Evolutionary conservation across 2,113 vertebrate genomes (phyloP).

Genomic region (Sminthopsis crassicaudata): DNA sequence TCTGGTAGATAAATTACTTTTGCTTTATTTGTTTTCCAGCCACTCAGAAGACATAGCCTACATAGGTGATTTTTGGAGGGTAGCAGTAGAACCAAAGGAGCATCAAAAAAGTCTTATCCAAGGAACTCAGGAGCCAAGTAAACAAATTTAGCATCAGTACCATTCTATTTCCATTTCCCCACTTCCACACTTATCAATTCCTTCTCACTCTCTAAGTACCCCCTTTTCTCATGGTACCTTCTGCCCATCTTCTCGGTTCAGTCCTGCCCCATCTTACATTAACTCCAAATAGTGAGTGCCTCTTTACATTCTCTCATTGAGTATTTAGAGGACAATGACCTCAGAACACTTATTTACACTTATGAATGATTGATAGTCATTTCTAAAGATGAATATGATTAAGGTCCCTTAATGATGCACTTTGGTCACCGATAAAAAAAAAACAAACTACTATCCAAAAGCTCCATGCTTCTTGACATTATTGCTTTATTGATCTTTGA

Average conservation of each 20-base stretch:
- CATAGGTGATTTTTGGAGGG: neutral
- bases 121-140: neutral
- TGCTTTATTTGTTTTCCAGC: neutral
- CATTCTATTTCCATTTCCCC: neutral
- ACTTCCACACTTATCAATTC: neutral
- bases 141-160: neutral
- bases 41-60: neutral
- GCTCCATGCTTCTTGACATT: neutral
- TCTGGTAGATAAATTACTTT: neutral
- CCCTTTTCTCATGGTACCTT: neutral
- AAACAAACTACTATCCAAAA: neutral
- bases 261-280: neutral
- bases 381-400: neutral
- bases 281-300: neutral
- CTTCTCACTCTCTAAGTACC: neutral
- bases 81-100: neutral
- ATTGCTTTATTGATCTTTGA: neutral
- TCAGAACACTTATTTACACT: neutral
- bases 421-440: neutral
- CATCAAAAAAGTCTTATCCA: neutral
- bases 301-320: neutral
- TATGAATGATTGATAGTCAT: neutral
- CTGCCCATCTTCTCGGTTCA: neutral
- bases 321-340: neutral
- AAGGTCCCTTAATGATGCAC: neutral